These are phyloP conservation scores for human DNA, from an alignment of 2,113 vertebrate genomes.

Conservation along the genomic window GRCh38 chr11:99535501-99536000, in stretches of 20 bases:
- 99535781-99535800: neutral
- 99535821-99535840: neutral
- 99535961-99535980: neutral
- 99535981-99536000: neutral
- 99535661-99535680: neutral
- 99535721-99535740: neutral
- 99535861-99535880: constrained; percentile 18
- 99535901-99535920: neutral
- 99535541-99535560: neutral
- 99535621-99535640: neutral
- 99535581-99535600: neutral
- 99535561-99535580: accelerated
- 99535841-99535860: neutral
- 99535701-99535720: neutral
- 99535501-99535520: neutral
- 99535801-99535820: neutral
- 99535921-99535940: neutral
- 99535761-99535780: neutral
- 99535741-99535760: neutral
- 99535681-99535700: neutral
- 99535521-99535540: neutral
- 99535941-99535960: neutral
- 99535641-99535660: neutral
- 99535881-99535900: neutral
- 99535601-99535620: neutral